phyloP scores from a whole-genome alignment of 2,888 invertebrate genomes.

The Melanostoma mellinum region DNA sequence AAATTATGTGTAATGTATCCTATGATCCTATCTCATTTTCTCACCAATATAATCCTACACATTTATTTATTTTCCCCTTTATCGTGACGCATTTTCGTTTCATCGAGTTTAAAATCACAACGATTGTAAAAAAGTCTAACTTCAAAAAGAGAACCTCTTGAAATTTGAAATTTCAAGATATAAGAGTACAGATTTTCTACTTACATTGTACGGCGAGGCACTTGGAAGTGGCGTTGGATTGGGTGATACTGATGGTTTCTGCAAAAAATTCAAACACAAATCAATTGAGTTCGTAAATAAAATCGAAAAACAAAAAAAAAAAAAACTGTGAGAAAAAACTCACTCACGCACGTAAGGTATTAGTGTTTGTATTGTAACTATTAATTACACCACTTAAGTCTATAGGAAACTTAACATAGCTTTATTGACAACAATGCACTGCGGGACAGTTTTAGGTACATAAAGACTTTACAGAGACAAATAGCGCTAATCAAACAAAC shows the following conservation, averaged over 20 bases:
- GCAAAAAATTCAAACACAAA: constrained; percentile 45
- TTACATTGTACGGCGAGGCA: constrained; percentile 82
- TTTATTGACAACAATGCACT: constrained; percentile 53
- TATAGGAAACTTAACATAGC: not conserved
- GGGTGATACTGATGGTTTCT: constrained; percentile 80
- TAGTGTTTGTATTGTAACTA: too few species aligned
- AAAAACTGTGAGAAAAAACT: not conserved
- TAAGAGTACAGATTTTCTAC: constrained; percentile 66
- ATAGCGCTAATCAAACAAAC: constrained; percentile 43
- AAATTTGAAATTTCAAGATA: too few species aligned
- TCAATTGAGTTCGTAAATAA: constrained; percentile 8
- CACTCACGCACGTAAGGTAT: too few species aligned
- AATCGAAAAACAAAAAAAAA: constrained; percentile 9
- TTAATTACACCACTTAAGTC: not conserved
- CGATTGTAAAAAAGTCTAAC: too few species aligned
- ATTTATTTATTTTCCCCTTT: too few species aligned
- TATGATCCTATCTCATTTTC: too few species aligned
- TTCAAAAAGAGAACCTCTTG: too few species aligned
- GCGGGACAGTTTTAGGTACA: constrained; percentile 48
- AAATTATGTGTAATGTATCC: too few species aligned
- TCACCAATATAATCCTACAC: too few species aligned
- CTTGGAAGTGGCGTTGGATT: constrained; percentile 81
- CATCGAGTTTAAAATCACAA: too few species aligned
- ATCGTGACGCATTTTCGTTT: too few species aligned
- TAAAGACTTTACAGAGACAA: constrained; percentile 29